Conservation (phyloP, 2,888 invertebrate species). For the Zonitis immaculata region DNA sequence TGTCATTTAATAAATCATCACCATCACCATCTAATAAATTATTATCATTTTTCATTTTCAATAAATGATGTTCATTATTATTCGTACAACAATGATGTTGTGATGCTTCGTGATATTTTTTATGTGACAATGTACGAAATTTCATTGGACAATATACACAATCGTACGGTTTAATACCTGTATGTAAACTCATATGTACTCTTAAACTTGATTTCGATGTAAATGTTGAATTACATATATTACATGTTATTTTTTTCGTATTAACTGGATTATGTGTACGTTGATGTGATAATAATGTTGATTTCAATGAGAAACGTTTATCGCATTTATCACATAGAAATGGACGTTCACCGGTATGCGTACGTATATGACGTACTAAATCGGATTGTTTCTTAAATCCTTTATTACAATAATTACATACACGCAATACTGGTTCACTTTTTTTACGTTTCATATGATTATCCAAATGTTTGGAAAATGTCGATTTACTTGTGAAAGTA, state of each 20-base stretch:
- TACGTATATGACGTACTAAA: conserved; percentile 59
- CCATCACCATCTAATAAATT: background rate
- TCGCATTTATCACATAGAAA: conserved; percentile 54
- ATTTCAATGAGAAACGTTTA: conserved; percentile 61
- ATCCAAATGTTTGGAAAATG: conserved; percentile 6
- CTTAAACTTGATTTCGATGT: conserved; percentile 63
- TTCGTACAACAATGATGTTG: conserved; percentile 37
- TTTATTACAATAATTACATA: conserved; percentile 57
- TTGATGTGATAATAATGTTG: conserved; percentile 59
- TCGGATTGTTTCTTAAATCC: conserved; percentile 66
- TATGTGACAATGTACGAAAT: conserved; percentile 64
- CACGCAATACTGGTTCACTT: conserved; percentile 1
- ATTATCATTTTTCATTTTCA: background rate
- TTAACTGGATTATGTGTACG: conserved; percentile 54
- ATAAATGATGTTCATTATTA: background rate
- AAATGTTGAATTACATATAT: conserved; percentile 59
- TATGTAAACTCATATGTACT: conserved; percentile 64
- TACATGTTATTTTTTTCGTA: conserved; percentile 56
- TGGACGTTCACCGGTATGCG: conserved; percentile 66
- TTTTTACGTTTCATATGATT: conserved; percentile 3
- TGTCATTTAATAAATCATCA: background rate
- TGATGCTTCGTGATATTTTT: conserved; percentile 57
- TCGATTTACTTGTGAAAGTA: conserved; percentile 4
- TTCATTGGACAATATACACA: conserved; percentile 55
- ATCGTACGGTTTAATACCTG: conserved; percentile 44